Percentiles rank a stretch among this genome's conserved stretches.
phyloP scores from a whole-genome alignment of 2,888 invertebrate genomes.

The Carcina quercana region DNA sequence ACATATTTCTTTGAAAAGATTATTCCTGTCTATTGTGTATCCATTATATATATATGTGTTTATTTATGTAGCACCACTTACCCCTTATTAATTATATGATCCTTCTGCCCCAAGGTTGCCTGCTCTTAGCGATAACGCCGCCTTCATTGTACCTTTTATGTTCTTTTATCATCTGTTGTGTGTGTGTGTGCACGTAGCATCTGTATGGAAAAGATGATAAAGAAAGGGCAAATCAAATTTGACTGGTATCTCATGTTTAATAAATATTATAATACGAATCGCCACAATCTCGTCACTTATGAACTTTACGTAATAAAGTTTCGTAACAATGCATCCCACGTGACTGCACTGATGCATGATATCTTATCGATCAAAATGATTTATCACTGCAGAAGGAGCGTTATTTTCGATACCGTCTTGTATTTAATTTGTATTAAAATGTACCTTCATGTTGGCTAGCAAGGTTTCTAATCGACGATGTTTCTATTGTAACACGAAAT shows the following conservation, averaged over 20 bases:
- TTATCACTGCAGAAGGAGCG: constrained; percentile 40
- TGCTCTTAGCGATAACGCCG: too few species aligned
- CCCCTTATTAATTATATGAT: too few species aligned
- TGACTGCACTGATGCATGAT: constrained; percentile 40
- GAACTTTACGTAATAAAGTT: constrained; percentile 27
- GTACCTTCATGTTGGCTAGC: too few species aligned
- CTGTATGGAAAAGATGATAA: background rate
- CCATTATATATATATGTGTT: too few species aligned
- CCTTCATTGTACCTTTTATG: background rate
- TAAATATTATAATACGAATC: constrained; percentile 3
- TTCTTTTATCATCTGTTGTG: background rate
- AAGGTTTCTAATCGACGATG: too few species aligned
- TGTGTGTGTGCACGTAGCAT: background rate
- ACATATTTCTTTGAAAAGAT: too few species aligned
- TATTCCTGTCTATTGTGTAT: too few species aligned
- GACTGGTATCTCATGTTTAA: background rate
- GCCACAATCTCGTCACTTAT: constrained; percentile 19
- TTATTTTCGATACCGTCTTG: too few species aligned
- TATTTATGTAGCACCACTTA: too few species aligned
- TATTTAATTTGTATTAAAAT: too few species aligned
- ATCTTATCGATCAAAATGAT: constrained; percentile 56
- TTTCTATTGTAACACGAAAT: too few species aligned
- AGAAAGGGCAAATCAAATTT: background rate
- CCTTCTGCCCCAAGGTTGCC: too few species aligned
- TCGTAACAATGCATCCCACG: constrained; percentile 52